These are phyloP conservation scores for Gambusia affinis DNA, from an alignment of 2,113 vertebrate species.

Conservation along the genomic window DNA sequence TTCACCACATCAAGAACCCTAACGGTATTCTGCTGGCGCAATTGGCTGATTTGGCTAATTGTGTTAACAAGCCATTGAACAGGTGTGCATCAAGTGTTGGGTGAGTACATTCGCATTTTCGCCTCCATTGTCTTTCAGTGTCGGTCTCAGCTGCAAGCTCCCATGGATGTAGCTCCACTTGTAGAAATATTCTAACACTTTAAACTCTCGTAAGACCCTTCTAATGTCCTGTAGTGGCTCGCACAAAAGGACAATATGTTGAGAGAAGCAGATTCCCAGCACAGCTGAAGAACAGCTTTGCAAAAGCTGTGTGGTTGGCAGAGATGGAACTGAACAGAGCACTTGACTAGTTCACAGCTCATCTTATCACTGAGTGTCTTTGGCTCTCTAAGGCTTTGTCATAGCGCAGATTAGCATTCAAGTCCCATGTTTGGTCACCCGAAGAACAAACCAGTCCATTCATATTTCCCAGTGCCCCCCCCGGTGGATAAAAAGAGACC, in stretches of 20 bases:
- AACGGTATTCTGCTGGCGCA: neutral
- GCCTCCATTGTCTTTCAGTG: neutral
- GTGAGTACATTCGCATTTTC: neutral
- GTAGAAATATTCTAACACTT: constrained; percentile 38
- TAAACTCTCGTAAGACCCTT: constrained; percentile 18
- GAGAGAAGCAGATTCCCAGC: constrained; percentile 21
- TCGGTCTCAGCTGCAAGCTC: neutral
- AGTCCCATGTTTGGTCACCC: constrained; percentile 67
- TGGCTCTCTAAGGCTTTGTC: constrained; percentile 56
- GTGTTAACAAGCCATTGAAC: neutral
- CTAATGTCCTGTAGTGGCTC: constrained; percentile 21
- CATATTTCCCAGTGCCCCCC: constrained; percentile 36
- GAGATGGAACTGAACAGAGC: constrained; percentile 30
- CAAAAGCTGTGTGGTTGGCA: constrained; percentile 42
- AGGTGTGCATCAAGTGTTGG: neutral
- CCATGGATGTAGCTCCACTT: neutral
- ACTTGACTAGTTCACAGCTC: constrained; percentile 65
- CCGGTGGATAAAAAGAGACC: constrained; percentile 40
- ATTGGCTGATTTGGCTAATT: neutral
- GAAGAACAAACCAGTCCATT: constrained; percentile 60
- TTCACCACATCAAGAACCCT: too few species aligned
- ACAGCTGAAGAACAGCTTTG: constrained; percentile 11
- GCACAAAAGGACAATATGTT: constrained; percentile 13
- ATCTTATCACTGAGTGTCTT: constrained; percentile 57
- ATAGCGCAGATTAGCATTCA: constrained; percentile 53